Evolutionary conservation across 1,140 invertebrate species (phyloP), one percentile per base, ranked within the genome.

Genomic region (Stegodyphus dumicola): DNA sequence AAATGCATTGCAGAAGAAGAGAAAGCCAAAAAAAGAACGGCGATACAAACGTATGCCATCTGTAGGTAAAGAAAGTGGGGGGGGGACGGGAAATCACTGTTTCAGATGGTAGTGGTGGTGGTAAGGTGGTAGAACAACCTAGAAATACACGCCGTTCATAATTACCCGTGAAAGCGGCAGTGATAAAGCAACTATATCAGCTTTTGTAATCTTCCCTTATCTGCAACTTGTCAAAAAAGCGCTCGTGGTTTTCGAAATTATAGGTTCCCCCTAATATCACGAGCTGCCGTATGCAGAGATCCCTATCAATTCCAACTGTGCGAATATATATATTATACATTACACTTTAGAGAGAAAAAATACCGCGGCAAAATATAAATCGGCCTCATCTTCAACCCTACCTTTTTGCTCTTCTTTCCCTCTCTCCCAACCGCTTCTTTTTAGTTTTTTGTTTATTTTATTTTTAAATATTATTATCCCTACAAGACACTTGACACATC

Each of bases 141-240:
- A 66, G 56, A 65, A 77, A 13, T 7, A 66, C 75, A 66, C 60
- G 48, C n/a, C 11, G 17, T 18, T 78, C n/a, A 54, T 78, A 78
- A 78, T 78, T 78, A 78, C 18, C 77, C 77, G 13, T 54, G 77
- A 54, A 78, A 78, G 15, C 33, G n/a, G 9, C 15, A 9, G 18
- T 49, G 15, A 56, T 69, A 69, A 78, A 78, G 51, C 51, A 69
- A 51, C 77, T 69, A n/a, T 78, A 78, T 78, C 77, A 48, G 10
- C 15, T 7, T 49, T 54, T 48, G 13, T 5, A 48, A 78, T 78
- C 77, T 78, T 18, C n/a, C 52, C 65, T 78, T 52, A 78, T 78
- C 77, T 67, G 6, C 33, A 33, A 33, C 33, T 33, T 33, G 33
- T 6, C 18, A 65, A 77, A 6, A 65, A n/a, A 4, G 53, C 60